Evolutionary conservation across 2,113 vertebrate genomes (phyloP), one percentile per base, ranked within the genome.

Genomic region (Dipodomys ordii): DNA sequence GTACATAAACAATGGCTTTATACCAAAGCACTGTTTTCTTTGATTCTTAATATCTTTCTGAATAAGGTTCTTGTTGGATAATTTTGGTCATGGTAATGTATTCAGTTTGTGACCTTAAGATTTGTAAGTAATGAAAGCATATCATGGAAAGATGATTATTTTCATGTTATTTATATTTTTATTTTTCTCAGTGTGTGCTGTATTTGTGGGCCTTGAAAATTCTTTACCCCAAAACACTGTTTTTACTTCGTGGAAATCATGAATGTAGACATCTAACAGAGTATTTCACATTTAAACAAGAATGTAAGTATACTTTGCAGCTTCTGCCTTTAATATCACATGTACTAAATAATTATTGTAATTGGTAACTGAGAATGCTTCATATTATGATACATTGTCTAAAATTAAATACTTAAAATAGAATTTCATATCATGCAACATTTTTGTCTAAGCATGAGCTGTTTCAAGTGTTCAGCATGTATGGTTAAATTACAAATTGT

Each of bases 231-330:
- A 99, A 99, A 99, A 99, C 99, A 98, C 99, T 99, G 98, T 99
- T 99, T 99, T 99, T 99, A 99, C 99, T 99, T 97, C 99, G 99
- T 98, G 99, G 99, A 99, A 99, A 99, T 97, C 99, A 99, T 98
- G 99, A 99, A 99, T 99, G 99, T 99, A 99, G 99, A 99, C 99
- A 99, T 99, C 99, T 99, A 99, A 99, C 99, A 98, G 99, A 99
- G 98, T 99, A 99, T 99, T 99, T 99, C 99, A 99, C 99, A 97
- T 99, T 99, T 99, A 99, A 99, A 97, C 99, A 99, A 98, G 99
- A 99, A 99, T 99, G 99, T 99, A 99, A 99, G 99, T 99, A 98
- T 96, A 0, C 71, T 8, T 64, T 95, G 57, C 20, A 0, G 9
- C 39, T 67, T 89, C 22, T 87, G 72, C 39, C 2, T 67, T 94